Conservation (phyloP, 2,888 invertebrate genomes). For the Syrista parreyssii region DNA sequence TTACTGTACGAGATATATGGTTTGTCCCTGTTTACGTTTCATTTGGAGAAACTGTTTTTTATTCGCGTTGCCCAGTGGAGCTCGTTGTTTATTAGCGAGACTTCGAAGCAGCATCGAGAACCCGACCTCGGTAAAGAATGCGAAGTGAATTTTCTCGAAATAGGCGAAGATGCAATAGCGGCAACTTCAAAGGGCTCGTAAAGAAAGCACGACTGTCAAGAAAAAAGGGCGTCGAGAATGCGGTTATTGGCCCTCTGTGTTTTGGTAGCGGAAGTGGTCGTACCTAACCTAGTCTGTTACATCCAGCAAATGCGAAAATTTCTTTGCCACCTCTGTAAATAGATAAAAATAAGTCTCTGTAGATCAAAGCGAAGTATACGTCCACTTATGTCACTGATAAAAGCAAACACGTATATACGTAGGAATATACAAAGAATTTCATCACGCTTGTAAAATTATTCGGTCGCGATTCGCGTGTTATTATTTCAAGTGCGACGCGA, state of each 20-base stretch:
- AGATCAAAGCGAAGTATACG: not conserved
- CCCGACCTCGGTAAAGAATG: not conserved
- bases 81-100: not conserved
- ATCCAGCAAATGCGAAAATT: not conserved
- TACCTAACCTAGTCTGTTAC: not conserved
- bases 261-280: not conserved
- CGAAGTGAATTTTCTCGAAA: not conserved
- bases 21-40: not conserved
- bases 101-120: not conserved
- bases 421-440: not conserved
- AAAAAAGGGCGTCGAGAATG: not conserved
- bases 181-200: not conserved
- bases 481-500: not conserved
- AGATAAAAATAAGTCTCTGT: not conserved
- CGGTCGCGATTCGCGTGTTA: not conserved
- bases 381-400: not conserved
- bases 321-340: not conserved
- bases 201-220: not conserved
- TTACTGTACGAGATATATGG: not conserved
- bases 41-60: not conserved
- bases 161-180: not conserved
- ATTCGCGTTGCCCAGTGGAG: not conserved
- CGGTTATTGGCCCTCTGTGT: not conserved
- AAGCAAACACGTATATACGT: not conserved
- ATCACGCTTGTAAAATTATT: not conserved